Base-by-base conservation (phyloP, 2,888 invertebrate species). In the Icerya purchasi region DNA sequence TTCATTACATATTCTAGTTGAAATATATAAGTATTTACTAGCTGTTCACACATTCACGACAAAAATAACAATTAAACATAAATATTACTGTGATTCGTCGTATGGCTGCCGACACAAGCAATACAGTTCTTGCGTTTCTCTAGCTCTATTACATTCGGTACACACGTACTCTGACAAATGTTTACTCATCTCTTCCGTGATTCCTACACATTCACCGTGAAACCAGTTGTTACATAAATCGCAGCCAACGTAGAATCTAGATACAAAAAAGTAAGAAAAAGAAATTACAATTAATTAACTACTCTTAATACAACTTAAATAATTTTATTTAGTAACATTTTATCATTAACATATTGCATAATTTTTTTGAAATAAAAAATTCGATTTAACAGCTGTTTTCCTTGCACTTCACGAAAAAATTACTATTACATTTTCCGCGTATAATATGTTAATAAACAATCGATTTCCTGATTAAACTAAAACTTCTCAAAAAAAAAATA, bases 181-280 rank as follows among this genome's bases (percentile, higher is more conserved):
- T 71, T 88, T 86, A 63, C 92, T 91, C 77, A 86, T 85, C 70
- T 86, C 84, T 72, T 94, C 92, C 0, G 88, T 87, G 62, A 97
- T 87, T 53, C 86, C 87, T 14, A 97, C 92, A 71, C 98, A 98
- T 66, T 87, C 86, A 1, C 94, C 94, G 71, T 98, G 98, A 78
- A 92, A 97, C 96, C 97, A 97, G 72, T 94, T 93, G 69, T 88
- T 89, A 72, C 97, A 98, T 68, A 91, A 77, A 74, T 96, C 94
- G 74, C 98, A 98, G 62, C 92, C 93, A 65, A 98, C 90, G 73
- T 96, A 97, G 72, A 96, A 96, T 71, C 88, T 89, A 68, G 20
- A 69, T 66, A 55, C 59, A 61, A 57, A 63, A 53, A 58, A 56
- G n/a, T n/a, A n/a, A n/a, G n/a, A n/a, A n/a, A n/a, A n/a, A n/a